phyloP scores from a whole-genome alignment of 2,888 invertebrate species.

The Hedya salicella region DNA sequence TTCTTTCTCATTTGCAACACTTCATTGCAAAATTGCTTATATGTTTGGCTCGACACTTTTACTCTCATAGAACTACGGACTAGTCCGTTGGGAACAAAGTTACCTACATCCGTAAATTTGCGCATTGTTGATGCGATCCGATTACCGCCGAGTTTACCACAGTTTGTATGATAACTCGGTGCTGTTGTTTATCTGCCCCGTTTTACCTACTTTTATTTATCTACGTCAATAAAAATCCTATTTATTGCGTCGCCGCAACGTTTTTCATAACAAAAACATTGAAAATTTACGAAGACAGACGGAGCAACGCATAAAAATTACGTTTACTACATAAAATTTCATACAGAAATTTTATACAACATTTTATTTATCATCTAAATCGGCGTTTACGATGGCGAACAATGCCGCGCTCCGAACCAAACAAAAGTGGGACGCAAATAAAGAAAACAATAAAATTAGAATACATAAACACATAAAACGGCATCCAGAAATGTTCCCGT shows the following conservation, averaged over 20 bases:
- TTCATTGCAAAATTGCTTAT: constrained; percentile 1
- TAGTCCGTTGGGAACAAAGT: constrained; percentile 27
- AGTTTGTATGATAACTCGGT: constrained; percentile 29
- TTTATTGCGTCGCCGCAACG: constrained; percentile 43
- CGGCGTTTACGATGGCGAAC: constrained; percentile 83
- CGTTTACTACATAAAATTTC: constrained; percentile 48
- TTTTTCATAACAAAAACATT: constrained; percentile 44
- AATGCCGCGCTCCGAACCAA: constrained; percentile 81
- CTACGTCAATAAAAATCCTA: constrained; percentile 40
- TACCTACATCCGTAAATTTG: constrained; percentile 23
- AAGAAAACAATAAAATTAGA: constrained; percentile 86
- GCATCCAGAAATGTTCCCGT: constrained; percentile 72
- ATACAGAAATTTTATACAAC: constrained; percentile 66
- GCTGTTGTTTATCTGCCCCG: constrained; percentile 24
- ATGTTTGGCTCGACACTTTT: constrained; percentile 10
- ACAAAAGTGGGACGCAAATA: constrained; percentile 85
- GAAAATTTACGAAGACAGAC: constrained; percentile 43
- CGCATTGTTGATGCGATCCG: constrained; percentile 25
- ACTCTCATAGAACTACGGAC: constrained; percentile 13
- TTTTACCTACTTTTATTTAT: constrained; percentile 42
- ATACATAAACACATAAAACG: constrained; percentile 84
- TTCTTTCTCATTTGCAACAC: neutral
- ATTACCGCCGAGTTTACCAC: constrained; percentile 30
- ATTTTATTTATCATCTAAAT: constrained; percentile 85
- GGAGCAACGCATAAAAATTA: constrained; percentile 43